Evolutionary conservation across 2,797 vertebrate genomes (phyloP).

Genomic region (Falco columbarius): DNA sequence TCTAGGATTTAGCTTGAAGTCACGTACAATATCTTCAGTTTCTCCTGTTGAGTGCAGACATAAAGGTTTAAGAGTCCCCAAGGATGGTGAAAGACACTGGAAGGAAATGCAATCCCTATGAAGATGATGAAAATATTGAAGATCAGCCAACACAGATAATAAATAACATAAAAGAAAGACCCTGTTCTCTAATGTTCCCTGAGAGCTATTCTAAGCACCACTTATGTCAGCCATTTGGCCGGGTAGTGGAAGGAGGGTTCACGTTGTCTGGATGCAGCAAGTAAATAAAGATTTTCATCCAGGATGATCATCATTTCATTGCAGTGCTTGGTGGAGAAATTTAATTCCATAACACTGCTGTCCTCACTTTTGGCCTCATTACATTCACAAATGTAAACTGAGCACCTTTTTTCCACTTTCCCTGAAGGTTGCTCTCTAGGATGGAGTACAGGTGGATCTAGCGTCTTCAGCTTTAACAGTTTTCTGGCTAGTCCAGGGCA

Average conservation of each 20-base stretch:
- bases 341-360: neutral
- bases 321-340: neutral
- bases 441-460: neutral
- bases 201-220: constrained; percentile 55
- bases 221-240: neutral
- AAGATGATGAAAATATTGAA: constrained; percentile 71
- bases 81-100: constrained; percentile 46
- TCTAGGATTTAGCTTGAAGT: constrained; percentile 38
- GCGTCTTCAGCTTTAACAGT: neutral
- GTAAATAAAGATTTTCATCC: neutral
- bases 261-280: neutral
- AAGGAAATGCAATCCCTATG: constrained; percentile 55
- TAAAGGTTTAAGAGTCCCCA: constrained; percentile 66
- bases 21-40: constrained; percentile 63
- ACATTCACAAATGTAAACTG: neutral
- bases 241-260: neutral
- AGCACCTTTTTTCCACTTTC: neutral
- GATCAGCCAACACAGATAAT: constrained; percentile 62
- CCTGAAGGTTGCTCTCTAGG: neutral
- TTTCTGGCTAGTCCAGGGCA: neutral
- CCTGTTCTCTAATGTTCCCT: constrained; percentile 25
- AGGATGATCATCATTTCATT: neutral
- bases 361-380: neutral
- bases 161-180: constrained; percentile 67
- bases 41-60: constrained; percentile 61